Percentiles rank a stretch among this genome's conserved stretches.
phyloP scores from a whole-genome alignment of 1,140 invertebrate species.

The Pteromalus puparum region DNA sequence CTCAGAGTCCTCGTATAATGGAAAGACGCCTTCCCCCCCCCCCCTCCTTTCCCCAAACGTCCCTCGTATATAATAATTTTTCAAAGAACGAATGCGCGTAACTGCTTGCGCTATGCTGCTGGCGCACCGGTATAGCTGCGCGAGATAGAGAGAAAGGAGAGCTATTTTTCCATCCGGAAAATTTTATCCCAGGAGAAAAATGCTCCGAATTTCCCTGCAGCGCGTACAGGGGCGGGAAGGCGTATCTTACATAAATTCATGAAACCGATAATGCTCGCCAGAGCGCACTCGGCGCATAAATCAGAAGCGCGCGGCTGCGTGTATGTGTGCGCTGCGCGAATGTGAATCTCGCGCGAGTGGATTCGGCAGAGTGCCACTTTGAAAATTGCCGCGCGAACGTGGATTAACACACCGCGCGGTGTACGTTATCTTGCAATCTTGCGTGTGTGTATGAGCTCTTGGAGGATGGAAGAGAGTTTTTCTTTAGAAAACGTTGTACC shows the following conservation, averaged over 20 bases:
- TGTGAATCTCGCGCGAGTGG: conserved; percentile 13
- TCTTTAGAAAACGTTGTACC: not conserved
- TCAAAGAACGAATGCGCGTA: conserved; percentile 4
- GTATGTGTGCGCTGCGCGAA: not conserved
- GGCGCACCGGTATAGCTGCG: no score
- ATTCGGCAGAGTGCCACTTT: conserved; percentile 47
- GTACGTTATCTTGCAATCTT: conserved; percentile 12
- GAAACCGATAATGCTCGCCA: conserved; percentile 49
- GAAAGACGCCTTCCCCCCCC: conserved; percentile 10
- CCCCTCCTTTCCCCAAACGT: not conserved
- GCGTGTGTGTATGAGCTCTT: no score
- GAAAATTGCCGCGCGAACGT: conserved; percentile 39
- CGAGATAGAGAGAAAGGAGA: not conserved
- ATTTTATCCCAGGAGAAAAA: conserved; percentile 43
- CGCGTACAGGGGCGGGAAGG: not conserved
- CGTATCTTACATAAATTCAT: conserved; percentile 51
- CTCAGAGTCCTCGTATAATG: not conserved
- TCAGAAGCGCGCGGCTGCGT: conserved; percentile 2
- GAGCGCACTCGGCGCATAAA: conserved; percentile 45
- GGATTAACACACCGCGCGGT: not conserved
- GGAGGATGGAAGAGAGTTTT: not conserved
- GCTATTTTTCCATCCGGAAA: conserved; percentile 37
- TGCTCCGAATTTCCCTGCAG: conserved; percentile 28
- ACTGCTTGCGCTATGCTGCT: no score
- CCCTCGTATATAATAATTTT: conserved; percentile 41